Evolutionary conservation across 2,797 vertebrate species (phyloP).

Genomic region (Simalia tracyae): DNA sequence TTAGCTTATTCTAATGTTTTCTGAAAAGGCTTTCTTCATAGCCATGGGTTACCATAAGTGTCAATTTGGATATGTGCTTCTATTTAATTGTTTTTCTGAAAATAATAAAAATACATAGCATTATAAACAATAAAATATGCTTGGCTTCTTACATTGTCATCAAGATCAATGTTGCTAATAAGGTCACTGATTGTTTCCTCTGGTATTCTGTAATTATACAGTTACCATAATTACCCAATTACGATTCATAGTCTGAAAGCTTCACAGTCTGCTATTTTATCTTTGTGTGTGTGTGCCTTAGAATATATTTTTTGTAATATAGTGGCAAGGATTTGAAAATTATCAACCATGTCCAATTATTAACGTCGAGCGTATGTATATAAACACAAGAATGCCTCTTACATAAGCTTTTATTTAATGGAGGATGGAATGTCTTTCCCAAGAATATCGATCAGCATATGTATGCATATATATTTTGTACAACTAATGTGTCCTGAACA

Average conservation of each 20-base stretch:
- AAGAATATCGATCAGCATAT: background rate
- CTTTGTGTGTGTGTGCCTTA: slow-evolving; percentile 28
- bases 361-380: background rate
- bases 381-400: background rate
- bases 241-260: slow-evolving; percentile 59
- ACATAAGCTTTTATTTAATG: background rate
- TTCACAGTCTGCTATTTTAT: slow-evolving; percentile 32
- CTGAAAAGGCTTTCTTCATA: slow-evolving; percentile 66
- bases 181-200: slow-evolving; percentile 55
- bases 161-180: slow-evolving; percentile 51
- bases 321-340: background rate
- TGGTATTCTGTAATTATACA: slow-evolving; percentile 61
- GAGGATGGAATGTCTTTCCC: background rate
- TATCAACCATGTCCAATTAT: background rate
- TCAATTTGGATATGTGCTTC: slow-evolving; percentile 70
- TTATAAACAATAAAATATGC: slow-evolving; percentile 58
- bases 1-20: slow-evolving; percentile 75
- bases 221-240: slow-evolving; percentile 55
- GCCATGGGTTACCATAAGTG: slow-evolving; percentile 63
- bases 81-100: slow-evolving; percentile 59
- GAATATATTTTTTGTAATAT: slow-evolving; percentile 46
- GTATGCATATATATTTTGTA: background rate
- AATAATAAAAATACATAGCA: slow-evolving; percentile 41
- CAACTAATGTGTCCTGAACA: background rate
- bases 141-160: slow-evolving; percentile 56